These are phyloP conservation scores for Zaprionus africanus DNA, from an alignment of 1,140 invertebrate genomes.

Conservation along the genomic window DNA sequence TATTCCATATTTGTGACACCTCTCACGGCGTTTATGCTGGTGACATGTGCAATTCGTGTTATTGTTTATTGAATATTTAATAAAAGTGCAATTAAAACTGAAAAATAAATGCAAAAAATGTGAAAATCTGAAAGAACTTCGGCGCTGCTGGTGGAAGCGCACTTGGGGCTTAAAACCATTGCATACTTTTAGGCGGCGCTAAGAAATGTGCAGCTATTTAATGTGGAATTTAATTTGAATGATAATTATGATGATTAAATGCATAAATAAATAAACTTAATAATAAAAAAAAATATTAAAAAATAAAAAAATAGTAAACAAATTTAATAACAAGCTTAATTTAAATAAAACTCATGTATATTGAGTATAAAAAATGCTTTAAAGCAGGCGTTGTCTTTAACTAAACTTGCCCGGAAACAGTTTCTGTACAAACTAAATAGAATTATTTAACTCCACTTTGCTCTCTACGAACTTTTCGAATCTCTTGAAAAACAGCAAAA, in stretches of 20 bases:
- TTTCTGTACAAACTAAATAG: background rate
- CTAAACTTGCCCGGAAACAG: no score
- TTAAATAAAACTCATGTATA: no score
- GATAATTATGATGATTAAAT: background rate
- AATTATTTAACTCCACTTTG: background rate
- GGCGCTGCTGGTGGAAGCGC: background rate
- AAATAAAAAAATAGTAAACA: background rate
- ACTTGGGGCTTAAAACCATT: background rate
- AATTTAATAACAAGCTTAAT: no score
- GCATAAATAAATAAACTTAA: background rate
- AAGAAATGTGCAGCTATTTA: background rate
- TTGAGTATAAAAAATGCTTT: background rate
- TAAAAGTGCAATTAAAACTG: constrained; percentile 12
- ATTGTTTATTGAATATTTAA: constrained; percentile 25
- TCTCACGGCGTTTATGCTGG: background rate
- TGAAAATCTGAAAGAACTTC: background rate
- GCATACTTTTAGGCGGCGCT: constrained; percentile 13
- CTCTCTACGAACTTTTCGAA: background rate
- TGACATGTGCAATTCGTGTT: constrained; percentile 11
- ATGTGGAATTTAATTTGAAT: background rate
- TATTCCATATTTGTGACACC: background rate
- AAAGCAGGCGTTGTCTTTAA: constrained; percentile 2
- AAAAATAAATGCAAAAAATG: background rate
- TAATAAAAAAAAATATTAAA: background rate
- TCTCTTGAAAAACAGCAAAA: background rate